These are phyloP conservation scores for Lithophane ornitopus DNA, from an alignment of 2,888 invertebrate genomes.

Conservation along the genomic window DNA sequence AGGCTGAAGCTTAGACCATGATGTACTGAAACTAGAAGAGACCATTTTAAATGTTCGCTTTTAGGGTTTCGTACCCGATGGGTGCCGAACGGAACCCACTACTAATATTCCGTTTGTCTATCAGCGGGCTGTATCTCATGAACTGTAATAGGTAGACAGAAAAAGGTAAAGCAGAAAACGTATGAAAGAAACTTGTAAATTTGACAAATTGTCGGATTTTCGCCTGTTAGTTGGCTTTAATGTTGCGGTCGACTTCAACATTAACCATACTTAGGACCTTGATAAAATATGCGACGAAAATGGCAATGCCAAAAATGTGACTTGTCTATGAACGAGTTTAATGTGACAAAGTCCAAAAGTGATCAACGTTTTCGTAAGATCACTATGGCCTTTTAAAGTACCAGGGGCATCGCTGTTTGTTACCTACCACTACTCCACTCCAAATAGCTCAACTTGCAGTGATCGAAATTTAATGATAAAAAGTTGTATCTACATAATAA, in stretches of 20 bases:
- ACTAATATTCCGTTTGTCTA: neutral
- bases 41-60: neutral
- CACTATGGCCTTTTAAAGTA: neutral
- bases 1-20: conserved; percentile 18
- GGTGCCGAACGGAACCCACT: too few species aligned
- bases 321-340: neutral
- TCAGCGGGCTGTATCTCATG: too few species aligned
- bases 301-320: too few species aligned
- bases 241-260: too few species aligned
- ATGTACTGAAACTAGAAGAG: conserved; percentile 36
- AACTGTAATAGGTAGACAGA: too few species aligned
- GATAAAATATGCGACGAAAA: too few species aligned
- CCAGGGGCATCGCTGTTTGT: neutral
- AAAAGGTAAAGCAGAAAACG: neutral
- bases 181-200: neutral
- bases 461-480: too few species aligned
- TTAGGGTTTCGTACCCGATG: too few species aligned
- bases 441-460: too few species aligned
- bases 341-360: neutral
- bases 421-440: neutral
- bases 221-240: neutral
- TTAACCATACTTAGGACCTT: too few species aligned
- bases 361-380: neutral
- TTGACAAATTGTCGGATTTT: too few species aligned
- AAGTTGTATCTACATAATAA: too few species aligned